phyloP scores from a whole-genome alignment of 2,888 invertebrate species.

The Drosophila prolongata region DNA sequence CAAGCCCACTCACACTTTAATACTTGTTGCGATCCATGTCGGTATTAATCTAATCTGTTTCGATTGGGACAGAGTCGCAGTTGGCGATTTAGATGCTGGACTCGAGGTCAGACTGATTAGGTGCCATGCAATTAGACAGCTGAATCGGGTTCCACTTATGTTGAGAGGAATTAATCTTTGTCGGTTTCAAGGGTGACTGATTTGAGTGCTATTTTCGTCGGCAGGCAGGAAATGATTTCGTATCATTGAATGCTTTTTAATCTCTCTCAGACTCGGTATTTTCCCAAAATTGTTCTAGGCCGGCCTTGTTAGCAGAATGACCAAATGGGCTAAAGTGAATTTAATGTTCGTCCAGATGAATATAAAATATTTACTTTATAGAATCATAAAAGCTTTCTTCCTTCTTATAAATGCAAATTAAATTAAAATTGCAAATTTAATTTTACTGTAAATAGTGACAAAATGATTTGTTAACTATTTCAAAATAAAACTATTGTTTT shows the following conservation, averaged over 20 bases:
- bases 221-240: slow-evolving; percentile 16
- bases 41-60: background rate
- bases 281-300: background rate
- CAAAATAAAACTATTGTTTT: no score
- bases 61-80: background rate
- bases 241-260: background rate
- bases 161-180: slow-evolving; percentile 2
- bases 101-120: slow-evolving; percentile 13
- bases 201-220: slow-evolving; percentile 12
- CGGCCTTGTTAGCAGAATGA: no score
- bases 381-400: no score
- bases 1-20: background rate
- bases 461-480: no score
- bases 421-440: no score
- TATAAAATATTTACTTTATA: no score
- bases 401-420: no score
- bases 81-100: slow-evolving; percentile 11
- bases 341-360: no score
- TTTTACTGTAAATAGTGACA: no score
- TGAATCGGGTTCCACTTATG: background rate
- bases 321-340: no score
- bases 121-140: background rate
- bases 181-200: slow-evolving; percentile 11
- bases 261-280: background rate
- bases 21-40: background rate